Percentiles rank a stretch among this genome's conserved stretches.
phyloP scores from a whole-genome alignment of 2,113 vertebrate species.

The Talpa occidentalis region DNA sequence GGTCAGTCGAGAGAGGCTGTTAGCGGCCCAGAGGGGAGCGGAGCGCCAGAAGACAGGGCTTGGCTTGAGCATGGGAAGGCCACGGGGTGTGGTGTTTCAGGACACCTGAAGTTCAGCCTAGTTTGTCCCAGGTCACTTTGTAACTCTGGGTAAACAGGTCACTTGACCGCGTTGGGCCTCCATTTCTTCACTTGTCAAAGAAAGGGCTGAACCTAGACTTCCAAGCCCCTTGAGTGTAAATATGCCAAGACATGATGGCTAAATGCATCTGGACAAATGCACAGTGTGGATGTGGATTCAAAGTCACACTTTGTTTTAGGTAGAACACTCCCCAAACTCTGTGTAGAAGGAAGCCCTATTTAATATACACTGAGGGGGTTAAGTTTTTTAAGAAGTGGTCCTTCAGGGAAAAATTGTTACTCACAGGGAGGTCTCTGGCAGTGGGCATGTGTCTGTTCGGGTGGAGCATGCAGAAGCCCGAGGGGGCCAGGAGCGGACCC shows the following conservation, averaged over 20 bases:
- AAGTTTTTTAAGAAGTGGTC: not conserved
- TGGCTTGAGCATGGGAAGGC: rapidly evolving
- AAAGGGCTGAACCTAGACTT: not conserved
- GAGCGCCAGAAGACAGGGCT: not conserved
- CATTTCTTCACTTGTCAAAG: not conserved
- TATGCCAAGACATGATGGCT: not conserved
- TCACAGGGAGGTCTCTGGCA: not conserved
- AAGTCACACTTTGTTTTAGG: not conserved
- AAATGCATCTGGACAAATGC: not conserved
- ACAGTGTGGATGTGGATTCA: not conserved
- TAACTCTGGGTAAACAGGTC: not conserved
- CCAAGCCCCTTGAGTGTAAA: not conserved
- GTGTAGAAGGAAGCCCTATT: not conserved
- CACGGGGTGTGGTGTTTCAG: not conserved
- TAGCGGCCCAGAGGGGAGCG: not conserved
- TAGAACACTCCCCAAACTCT: not conserved
- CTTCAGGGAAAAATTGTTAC: not conserved
- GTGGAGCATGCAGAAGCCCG: not conserved
- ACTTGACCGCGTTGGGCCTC: not conserved
- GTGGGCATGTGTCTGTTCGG: not conserved
- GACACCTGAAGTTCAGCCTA: not conserved
- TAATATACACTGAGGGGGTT: not conserved
- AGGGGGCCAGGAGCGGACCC: rapidly evolving
- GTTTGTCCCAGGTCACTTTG: not conserved
- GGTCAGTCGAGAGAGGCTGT: not conserved